Evolutionary conservation across 2,797 vertebrate genomes (phyloP), one percentile per base, ranked within the genome.

Genomic region (Heliangelus exortis): DNA sequence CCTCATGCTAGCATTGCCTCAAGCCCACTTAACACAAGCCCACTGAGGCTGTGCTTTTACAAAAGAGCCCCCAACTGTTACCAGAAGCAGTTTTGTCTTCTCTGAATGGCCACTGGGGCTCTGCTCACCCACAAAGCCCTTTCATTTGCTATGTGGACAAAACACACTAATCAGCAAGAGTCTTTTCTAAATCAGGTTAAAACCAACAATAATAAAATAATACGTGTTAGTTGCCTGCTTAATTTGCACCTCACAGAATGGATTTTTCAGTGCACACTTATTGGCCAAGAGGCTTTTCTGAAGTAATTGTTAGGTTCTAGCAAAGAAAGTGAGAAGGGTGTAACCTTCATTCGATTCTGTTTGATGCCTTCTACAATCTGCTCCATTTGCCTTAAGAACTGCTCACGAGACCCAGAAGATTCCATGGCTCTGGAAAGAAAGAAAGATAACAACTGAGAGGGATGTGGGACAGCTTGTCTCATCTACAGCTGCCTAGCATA

Each of bases 331-430:
- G 20, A 91, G 31, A 87, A 55, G 53, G 43, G 21, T 18, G 96
- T 80, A 89, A 99, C 99, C 99, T 99, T 99, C 96, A 99, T 99
- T 92, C 98, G 98, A 76, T 97, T 99, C 97, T 99, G 99, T 94
- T 99, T 99, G 97, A 99, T 99, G 89, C 99, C 99, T 96, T 99
- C 99, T 67, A 99, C 99, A 11, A 99, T 99, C 97, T 99, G 99
- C 90, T 99, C 99, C 99, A 99, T 99, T 97, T 99, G 99, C 74
- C 99, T 97, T 74, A 99, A 97, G 96, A 99, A 99, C 97, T 99
- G 99, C 71, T 99, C 99, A 92, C 98, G 99, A 53, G 98, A 97
- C 62, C 98, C 98, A 22, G 99, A 97, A 3, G 99, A 99, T 3
- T 99, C 98, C 99, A 99, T 99, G 58, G 99, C 99, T 96, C 99